phyloP scores from a whole-genome alignment of 2,797 vertebrate species.

The Distichodus sexfasciatus region DNA sequence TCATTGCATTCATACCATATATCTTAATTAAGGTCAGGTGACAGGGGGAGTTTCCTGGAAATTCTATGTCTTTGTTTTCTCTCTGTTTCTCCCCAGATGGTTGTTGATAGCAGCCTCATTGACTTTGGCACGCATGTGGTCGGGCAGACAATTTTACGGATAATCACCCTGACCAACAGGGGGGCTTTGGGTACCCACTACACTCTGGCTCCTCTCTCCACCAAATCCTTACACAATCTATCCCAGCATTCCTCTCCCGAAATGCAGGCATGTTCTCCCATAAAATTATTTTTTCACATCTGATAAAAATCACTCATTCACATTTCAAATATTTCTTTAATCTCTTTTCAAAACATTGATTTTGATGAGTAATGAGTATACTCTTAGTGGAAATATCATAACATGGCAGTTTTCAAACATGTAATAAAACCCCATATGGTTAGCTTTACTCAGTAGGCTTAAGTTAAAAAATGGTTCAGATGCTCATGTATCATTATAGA shows the following conservation, averaged over 20 bases:
- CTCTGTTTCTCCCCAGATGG: slow-evolving; percentile 72
- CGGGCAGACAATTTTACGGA: slow-evolving; percentile 81
- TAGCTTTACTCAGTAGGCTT: too few species aligned
- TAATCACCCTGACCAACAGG: slow-evolving; percentile 83
- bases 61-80: slow-evolving; percentile 17
- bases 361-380: too few species aligned
- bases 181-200: slow-evolving; percentile 84
- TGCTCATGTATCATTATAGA: too few species aligned
- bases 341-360: too few species aligned
- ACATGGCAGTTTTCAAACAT: too few species aligned
- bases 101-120: slow-evolving; percentile 81
- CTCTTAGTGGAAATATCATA: too few species aligned
- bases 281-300: not conserved
- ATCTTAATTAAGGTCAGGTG: not conserved
- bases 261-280: slow-evolving; percentile 58
- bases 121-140: slow-evolving; percentile 87
- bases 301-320: not conserved
- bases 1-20: not conserved
- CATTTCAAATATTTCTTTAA: not conserved
- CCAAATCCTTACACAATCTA: slow-evolving; percentile 41
- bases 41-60: not conserved
- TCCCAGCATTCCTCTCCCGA: slow-evolving; percentile 34
- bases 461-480: too few species aligned
- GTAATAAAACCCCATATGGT: too few species aligned
- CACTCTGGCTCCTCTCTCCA: slow-evolving; percentile 61